Conservation (phyloP, 2,113 vertebrate genomes). For the Lamprotornis superbus region DNA sequence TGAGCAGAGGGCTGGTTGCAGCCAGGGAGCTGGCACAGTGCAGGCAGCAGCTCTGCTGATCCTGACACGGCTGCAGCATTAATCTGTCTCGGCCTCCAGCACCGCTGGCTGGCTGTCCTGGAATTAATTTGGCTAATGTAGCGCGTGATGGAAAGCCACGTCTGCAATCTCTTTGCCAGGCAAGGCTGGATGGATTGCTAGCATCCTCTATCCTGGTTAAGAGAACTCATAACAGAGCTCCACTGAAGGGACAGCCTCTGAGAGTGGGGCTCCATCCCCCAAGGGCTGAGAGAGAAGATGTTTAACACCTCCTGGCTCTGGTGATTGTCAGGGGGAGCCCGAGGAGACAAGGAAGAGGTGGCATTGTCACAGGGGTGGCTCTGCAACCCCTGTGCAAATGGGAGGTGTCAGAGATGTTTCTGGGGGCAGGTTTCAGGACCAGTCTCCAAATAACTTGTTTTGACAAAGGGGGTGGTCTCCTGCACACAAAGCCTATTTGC, state of each 20-base stretch:
- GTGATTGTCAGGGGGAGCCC: not conserved
- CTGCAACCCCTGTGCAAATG: not conserved
- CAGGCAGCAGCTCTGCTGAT: not conserved
- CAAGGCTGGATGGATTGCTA: not conserved
- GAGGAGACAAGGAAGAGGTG: not conserved
- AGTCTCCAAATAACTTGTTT: not conserved
- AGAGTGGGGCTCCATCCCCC: not conserved
- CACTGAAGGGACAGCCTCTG: not conserved
- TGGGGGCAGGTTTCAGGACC: not conserved
- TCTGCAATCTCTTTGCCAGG: not conserved
- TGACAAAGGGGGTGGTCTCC: not conserved
- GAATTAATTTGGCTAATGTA: slow-evolving; percentile 25
- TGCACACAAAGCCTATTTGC: not conserved
- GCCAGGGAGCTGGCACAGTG: not conserved
- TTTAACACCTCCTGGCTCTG: not conserved
- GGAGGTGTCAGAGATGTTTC: not conserved
- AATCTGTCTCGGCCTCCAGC: not conserved
- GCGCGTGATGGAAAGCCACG: not conserved
- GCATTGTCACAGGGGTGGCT: not conserved
- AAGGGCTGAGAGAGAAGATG: not conserved
- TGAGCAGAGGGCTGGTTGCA: not conserved
- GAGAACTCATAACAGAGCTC: not conserved
- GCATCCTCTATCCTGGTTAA: not conserved
- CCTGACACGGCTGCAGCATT: not conserved
- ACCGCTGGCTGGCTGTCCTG: not conserved